Base-by-base conservation (phyloP, 2,888 invertebrate species). In the Dorcus parallelipipedus region DNA sequence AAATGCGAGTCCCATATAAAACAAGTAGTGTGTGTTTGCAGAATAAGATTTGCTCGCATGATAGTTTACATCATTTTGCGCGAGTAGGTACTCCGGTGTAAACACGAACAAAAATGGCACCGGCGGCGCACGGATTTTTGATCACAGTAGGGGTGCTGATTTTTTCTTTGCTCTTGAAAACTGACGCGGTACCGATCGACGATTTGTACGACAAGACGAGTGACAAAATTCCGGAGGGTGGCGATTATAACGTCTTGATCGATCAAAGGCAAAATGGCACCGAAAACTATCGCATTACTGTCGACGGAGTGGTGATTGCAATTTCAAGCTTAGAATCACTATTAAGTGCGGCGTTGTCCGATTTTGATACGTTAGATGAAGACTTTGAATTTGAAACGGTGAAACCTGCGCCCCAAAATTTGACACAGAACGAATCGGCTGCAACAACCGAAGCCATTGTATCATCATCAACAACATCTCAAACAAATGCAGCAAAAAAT, bases 241-340 rank as follows among this genome's bases (percentile, higher is more conserved):
- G 77, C 61, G 71, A 76, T 58, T 77, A 78, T 62, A 75, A 33
- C 26, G 26, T 77, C 50, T 64, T 79, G 20, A 78, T 80, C 73
- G 91, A 92, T 76, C 90, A 91, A 72, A 79, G 90, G 6, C 92
- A 92, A 73, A 91, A 90, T 71, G 91, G 91, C 1, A 80, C 85
- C 0, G 90, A 89, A 68, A 92, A 92, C 78, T 84, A 86, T 64
- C 81, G 89, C 14, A 77, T 91, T 8, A 86, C 84, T 71, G 81
- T 91, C 51, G 85, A 87, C 67, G 89, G 87, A 9, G 80, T 89
- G n/a, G 82, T 87, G 9, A 76, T 89, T 38, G 85, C 87, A 2
- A 79, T 86, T 43, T 85, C 86, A 0, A 87, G 88, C 0, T 83
- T 83, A 0, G 86, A 86, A 53, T 79, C 83, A 1, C 75, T 87